A percentile compares a stretch with the other conserved stretches of the same genome.
phyloP scores from a whole-genome alignment of 2,888 invertebrate genomes.

The Drosophila austrosaltans region DNA sequence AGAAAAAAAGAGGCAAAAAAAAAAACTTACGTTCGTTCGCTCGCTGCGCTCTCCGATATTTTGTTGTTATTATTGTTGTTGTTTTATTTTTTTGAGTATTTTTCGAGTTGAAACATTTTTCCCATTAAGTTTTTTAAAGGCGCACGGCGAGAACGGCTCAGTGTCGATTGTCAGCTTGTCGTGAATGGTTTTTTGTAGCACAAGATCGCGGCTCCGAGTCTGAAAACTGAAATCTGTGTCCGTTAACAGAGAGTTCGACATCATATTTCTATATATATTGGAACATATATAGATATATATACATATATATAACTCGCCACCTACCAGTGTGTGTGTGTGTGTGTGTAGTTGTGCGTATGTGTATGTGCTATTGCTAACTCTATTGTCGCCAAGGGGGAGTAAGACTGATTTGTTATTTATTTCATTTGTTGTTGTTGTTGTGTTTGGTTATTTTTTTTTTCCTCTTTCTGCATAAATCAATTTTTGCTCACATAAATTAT shows the following conservation, averaged over 20 bases:
- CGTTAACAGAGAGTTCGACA: constrained; percentile 45
- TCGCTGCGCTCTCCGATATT: constrained; percentile 63
- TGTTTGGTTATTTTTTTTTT: constrained; percentile 20
- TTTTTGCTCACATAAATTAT: constrained; percentile 40
- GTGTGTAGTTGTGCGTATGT: constrained; percentile 28
- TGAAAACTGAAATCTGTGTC: constrained; percentile 18
- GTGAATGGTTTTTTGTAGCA: constrained; percentile 80
- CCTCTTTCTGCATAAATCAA: constrained; percentile 67
- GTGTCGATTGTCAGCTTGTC: constrained; percentile 82
- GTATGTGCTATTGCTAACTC: constrained; percentile 35
- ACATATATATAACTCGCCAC: constrained; percentile 53
- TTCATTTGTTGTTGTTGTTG: constrained; percentile 39
- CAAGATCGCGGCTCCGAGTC: constrained; percentile 57
- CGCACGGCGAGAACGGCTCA: constrained; percentile 80
- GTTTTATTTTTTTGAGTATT: constrained; percentile 41
- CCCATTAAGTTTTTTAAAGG: constrained; percentile 80
- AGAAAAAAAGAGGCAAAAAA: constrained; percentile 16
- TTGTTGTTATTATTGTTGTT: constrained; percentile 44
- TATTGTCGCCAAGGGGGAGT: constrained; percentile 42
- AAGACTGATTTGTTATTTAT: constrained; percentile 29
- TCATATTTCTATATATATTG: constrained; percentile 53
- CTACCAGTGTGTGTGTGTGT: constrained; percentile 22
- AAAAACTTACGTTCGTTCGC: constrained; percentile 46
- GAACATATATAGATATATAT: not conserved
- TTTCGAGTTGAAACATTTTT: constrained; percentile 69